Base-by-base conservation (phyloP, 2,797 vertebrate genomes). In the Eleutherodactylus coqui region DNA sequence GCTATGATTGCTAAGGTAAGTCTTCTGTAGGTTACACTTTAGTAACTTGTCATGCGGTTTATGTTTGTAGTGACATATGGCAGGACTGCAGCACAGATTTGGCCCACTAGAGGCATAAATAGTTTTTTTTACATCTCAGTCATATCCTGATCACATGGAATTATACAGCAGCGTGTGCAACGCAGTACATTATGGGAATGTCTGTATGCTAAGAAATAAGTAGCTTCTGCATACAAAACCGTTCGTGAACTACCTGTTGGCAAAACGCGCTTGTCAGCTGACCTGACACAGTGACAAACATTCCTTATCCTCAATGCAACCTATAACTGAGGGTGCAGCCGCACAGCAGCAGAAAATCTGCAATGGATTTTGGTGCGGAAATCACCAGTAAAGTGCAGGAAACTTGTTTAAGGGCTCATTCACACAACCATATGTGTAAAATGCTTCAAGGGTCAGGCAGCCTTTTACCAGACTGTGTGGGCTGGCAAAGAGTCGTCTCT, bases 1-100 rank as follows among this genome's bases (percentile, higher is more conserved):
- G 95, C 95, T 0, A 69, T 92, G 4, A 60, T 96, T 81, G 93
- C 94, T 32, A 96, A 96, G 96, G 97, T 95, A 79, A 55, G 32
- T 1, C 13, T 27, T 60, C 2, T 38, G 7, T 38, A 13, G 10
- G 9, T 14, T 53, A 2, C 41, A 3, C 19, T 10, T 77, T 27
- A 51, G 49, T n/a, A 24, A 77, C 51, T 19, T 38, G 19, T 2
- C 67, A 5, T n/a, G 21, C 4, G 17, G 21, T 19, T 17, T 49
- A 1, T 34, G 4, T 75, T 2, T 51, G 21, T 51, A 9, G 21
- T 53, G 49, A 13, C 6, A 4, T 78, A 6, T 34, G 19, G 55
- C 8, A 24, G 3, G 2, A 9, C 6, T 51, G 49, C 10, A 21
- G 47, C 1, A n/a, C 38, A 53, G 7, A 49, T 34, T 34, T 51